Percentiles rank a stretch among this genome's conserved stretches.
Evolutionary conservation across 1,140 invertebrate genomes (phyloP).

Genomic region (Andricus grossulariae): DNA sequence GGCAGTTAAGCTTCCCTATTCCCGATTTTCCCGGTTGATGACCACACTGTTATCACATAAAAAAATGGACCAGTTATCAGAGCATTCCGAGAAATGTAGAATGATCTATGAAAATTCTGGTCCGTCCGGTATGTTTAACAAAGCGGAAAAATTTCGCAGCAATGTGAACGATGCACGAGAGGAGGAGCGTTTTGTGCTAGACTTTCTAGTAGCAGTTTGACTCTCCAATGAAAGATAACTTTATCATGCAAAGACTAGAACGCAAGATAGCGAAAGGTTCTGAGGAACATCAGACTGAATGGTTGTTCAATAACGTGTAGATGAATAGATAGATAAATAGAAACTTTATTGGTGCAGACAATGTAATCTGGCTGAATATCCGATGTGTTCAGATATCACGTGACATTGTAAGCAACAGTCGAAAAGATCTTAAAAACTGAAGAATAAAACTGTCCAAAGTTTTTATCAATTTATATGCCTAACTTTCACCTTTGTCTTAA

Average conservation of each 20-base stretch:
- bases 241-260: slow-evolving; percentile 16
- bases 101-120: background rate
- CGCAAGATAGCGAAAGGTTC: background rate
- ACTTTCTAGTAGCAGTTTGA: slow-evolving; percentile 18
- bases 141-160: background rate
- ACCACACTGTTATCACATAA: too few species aligned
- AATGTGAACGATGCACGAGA: background rate
- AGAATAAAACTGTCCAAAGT: background rate
- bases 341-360: slow-evolving; percentile 21
- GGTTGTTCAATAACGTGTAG: slow-evolving; percentile 27
- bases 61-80: too few species aligned
- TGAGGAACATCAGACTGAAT: slow-evolving; percentile 26
- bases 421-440: background rate
- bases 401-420: slow-evolving; percentile 8
- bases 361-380: slow-evolving; percentile 27
- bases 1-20: too few species aligned
- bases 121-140: background rate
- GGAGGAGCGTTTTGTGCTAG: background rate
- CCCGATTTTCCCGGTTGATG: too few species aligned
- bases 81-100: too few species aligned
- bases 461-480: slow-evolving; percentile 11
- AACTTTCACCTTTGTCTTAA: slow-evolving; percentile 26
- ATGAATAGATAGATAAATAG: slow-evolving; percentile 30
- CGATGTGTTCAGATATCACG: slow-evolving; percentile 23
- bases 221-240: slow-evolving; percentile 25